phyloP scores from a whole-genome alignment of 2,113 vertebrate genomes.

The Butorides virescens region DNA sequence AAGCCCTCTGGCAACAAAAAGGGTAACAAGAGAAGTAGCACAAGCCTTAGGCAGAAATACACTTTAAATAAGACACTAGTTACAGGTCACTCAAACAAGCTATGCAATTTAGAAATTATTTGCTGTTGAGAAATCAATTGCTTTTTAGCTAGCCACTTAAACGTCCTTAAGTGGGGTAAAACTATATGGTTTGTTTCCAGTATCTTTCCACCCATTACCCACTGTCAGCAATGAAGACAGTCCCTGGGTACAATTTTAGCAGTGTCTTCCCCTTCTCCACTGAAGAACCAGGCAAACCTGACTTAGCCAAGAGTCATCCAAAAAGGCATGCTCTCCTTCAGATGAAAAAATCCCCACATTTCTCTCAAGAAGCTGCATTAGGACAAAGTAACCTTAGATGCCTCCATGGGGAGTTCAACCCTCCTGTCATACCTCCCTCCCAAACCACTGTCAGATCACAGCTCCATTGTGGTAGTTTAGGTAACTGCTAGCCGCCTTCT shows the following conservation, averaged over 20 bases:
- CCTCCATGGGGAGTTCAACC: neutral
- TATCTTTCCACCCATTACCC: neutral
- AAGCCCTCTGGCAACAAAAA: neutral
- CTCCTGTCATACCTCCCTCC: neutral
- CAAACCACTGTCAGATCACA: neutral
- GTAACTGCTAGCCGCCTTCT: neutral
- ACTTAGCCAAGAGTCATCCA: neutral
- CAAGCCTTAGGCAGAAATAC: neutral
- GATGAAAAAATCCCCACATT: neutral
- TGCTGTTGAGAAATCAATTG: neutral
- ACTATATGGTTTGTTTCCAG: neutral
- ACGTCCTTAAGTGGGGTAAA: neutral
- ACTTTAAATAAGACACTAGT: neutral
- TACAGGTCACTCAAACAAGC: neutral
- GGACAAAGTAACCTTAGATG: neutral
- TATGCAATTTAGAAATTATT: neutral
- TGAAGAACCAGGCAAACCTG: neutral
- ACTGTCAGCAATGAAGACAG: neutral
- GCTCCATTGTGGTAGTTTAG: neutral
- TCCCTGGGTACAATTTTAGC: neutral
- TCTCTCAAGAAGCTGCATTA: neutral
- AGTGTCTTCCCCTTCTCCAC: neutral
- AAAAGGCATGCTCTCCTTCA: neutral
- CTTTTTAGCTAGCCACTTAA: neutral
- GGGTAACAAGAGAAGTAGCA: neutral